phyloP scores from a whole-genome alignment of 2,888 invertebrate species.

The Drosophila mercatorum region DNA sequence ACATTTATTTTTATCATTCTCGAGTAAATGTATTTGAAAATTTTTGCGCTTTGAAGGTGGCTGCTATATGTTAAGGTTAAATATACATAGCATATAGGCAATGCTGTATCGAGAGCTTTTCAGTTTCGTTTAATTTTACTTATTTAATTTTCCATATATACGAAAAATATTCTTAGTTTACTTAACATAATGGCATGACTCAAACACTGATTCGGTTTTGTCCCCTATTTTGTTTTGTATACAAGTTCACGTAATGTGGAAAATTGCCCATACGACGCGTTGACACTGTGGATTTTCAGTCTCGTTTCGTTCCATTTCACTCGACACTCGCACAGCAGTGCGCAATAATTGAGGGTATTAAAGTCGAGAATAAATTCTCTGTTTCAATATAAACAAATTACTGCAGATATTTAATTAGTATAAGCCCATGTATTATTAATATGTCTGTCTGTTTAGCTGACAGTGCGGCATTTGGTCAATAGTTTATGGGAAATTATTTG shows the following conservation, averaged over 20 bases:
- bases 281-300: constrained; percentile 61
- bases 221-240: constrained; percentile 6
- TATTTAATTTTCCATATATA: constrained; percentile 15
- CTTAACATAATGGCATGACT: constrained; percentile 55
- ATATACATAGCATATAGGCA: constrained; percentile 57
- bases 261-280: constrained; percentile 62
- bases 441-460: constrained; percentile 32
- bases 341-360: constrained; percentile 19
- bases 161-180: background rate
- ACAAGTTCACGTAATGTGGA: constrained; percentile 31
- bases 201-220: constrained; percentile 45
- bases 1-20: constrained; percentile 78
- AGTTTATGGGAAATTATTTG: constrained; percentile 40
- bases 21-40: constrained; percentile 65
- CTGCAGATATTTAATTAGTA: constrained; percentile 13
- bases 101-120: constrained; percentile 57
- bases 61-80: constrained; percentile 80
- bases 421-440: constrained; percentile 26
- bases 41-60: constrained; percentile 69
- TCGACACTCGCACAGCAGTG: constrained; percentile 40
- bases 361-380: constrained; percentile 17
- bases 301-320: constrained; percentile 52
- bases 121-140: constrained; percentile 46
- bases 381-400: constrained; percentile 35
- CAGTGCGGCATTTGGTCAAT: constrained; percentile 36